Percentiles rank a stretch among this genome's conserved stretches.
These are phyloP conservation scores for Aphelinus certus DNA, from an alignment of 1,140 invertebrate genomes.

Conservation along the genomic window DNA sequence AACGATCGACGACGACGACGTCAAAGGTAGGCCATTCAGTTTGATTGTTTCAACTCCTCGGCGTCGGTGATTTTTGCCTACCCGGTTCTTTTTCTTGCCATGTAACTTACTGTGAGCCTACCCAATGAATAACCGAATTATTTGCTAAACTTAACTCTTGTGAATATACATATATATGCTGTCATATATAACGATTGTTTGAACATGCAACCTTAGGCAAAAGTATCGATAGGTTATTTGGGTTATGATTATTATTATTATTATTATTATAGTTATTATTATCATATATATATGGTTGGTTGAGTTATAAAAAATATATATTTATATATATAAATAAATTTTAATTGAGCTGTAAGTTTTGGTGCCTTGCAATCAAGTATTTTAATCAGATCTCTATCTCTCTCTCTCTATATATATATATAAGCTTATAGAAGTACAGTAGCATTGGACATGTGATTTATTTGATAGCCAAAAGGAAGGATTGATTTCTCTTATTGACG, in stretches of 20 bases:
- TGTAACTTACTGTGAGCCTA: background rate
- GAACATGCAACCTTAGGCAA: background rate
- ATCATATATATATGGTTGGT: too few species aligned
- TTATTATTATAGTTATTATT: too few species aligned
- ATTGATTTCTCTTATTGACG: conserved; percentile 14
- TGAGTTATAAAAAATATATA: too few species aligned
- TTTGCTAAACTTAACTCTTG: background rate
- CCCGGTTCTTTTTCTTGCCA: background rate
- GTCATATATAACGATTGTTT: background rate
- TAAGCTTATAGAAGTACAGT: conserved; percentile 21
- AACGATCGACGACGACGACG: conserved; percentile 91
- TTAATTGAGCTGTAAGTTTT: conserved; percentile 25
- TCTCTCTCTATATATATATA: too few species aligned
- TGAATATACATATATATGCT: background rate
- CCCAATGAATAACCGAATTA: too few species aligned
- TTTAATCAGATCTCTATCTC: conserved; percentile 28
- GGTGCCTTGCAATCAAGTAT: conserved; percentile 41
- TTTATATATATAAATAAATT: background rate
- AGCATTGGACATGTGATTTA: conserved; percentile 14
- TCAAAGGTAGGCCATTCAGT: conserved; percentile 76
- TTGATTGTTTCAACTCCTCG: conserved; percentile 35
- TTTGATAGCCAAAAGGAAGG: conserved; percentile 12
- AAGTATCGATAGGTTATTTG: conserved; percentile 22
- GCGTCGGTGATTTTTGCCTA: conserved; percentile 12
- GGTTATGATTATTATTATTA: too few species aligned